Base-by-base conservation (phyloP, 35 echinoderm and acorn worm species). In the Ophioderma brevispina region DNA sequence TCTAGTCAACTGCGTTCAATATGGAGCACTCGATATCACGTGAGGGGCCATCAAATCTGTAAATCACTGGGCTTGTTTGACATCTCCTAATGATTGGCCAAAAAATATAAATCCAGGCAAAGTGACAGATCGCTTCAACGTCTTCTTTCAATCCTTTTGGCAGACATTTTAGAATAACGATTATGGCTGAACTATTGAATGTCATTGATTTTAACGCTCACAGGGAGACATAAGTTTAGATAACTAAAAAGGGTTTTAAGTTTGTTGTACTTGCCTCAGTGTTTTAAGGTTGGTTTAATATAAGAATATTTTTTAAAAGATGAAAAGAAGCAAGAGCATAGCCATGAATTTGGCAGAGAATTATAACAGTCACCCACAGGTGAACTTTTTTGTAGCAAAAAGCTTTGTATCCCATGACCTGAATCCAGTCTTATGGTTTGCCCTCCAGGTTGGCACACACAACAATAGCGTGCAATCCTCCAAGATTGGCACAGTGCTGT, bases 351-450 rank as follows among this genome's bases (percentile, higher is more conserved):
- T 1, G 23, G 28, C 59, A 70, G 4, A 70, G 17, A 70, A 70
- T 70, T 70, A 2, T 18, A 1, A 18, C 23, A 70, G 59, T 70
- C 59, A 70, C 17, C 59, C 4, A 70, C 4, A 25, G 59, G 59
- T 70, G 17, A 46, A 70, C 59, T 70, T 70, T 70, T 70, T 70
- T 70, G 59, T 70, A 70, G 28, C 59, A 70, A 70, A 70, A 70
- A 70, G n/a, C 59, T 70, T 70, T 70, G 59, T 70, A 70, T 18
- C 59, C 28, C n/a, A 25, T 25, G 28, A 30, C 59, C 59, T 70
- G 59, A 70, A 70, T 70, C 59, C 59, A 25, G 28, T 18, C 59
- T 25, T 70, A 25, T 70, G 59, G 59, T 70, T 70, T 70, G 28
- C 59, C 59, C 59, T 70, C 17, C 6, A 70, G 59, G 5, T 70